Evolutionary conservation across 2,113 vertebrate genomes (phyloP).

Genomic region (Hiodon tergisus): DNA sequence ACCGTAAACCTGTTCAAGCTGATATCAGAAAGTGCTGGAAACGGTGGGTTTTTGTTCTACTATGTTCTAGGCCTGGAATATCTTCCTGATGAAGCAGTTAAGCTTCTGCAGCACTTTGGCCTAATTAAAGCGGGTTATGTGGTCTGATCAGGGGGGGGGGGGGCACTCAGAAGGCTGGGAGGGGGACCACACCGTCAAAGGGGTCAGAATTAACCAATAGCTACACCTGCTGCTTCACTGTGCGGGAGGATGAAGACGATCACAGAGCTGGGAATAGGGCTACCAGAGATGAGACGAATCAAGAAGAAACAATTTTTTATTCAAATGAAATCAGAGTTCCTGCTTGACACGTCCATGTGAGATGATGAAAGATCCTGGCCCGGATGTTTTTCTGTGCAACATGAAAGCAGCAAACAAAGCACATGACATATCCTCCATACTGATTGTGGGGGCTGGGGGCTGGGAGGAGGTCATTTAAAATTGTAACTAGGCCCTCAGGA

Average conservation of each 20-base stretch:
- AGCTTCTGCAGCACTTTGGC: too few species aligned
- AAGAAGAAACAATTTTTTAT: constrained; percentile 5
- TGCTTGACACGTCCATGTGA: constrained; percentile 1
- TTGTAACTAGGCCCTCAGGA: neutral
- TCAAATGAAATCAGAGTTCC: neutral
- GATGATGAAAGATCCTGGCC: constrained; percentile 5
- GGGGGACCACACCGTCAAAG: too few species aligned
- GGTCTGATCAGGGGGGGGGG: too few species aligned
- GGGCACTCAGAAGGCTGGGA: too few species aligned
- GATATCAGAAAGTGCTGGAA: too few species aligned
- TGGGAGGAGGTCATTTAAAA: neutral
- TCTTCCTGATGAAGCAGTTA: too few species aligned
- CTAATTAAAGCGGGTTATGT: too few species aligned
- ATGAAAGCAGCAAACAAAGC: neutral
- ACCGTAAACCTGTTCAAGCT: too few species aligned
- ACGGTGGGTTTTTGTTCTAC: too few species aligned
- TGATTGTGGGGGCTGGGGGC: neutral
- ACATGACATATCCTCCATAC: neutral
- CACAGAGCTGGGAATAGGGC: neutral
- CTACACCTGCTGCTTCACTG: constrained; percentile 17
- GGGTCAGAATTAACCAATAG: neutral
- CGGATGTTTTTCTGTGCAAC: constrained; percentile 12
- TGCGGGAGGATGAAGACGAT: constrained; percentile 2
- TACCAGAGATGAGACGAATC: neutral
- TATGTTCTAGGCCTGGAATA: too few species aligned